Evolutionary conservation across 2,888 invertebrate genomes (phyloP), one percentile per base, ranked within the genome.

Genomic region (Notocelia uddmanniana): DNA sequence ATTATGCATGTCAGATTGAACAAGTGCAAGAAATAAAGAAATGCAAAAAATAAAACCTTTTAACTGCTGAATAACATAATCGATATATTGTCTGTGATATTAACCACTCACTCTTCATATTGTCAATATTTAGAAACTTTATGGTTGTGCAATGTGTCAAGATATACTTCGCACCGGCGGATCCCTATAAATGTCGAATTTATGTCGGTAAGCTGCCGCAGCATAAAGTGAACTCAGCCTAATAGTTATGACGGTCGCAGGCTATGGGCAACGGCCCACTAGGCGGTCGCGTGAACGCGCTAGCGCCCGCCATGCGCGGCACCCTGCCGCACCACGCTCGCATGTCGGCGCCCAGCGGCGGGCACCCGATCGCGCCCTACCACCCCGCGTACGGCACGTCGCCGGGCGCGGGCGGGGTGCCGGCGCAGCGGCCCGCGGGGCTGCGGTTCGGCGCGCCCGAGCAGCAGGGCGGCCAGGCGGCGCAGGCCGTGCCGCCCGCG

Each of bases 181-280:
- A n/a, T n/a, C n/a, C n/a, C n/a, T n/a, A n/a, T n/a, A n/a, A n/a
- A n/a, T n/a, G n/a, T n/a, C n/a, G n/a, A n/a, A n/a, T n/a, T n/a
- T n/a, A n/a, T n/a, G n/a, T n/a, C 31, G 31, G 5, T 31, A 31
- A 31, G 31, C 8, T 9, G 31, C 8, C 31, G 31, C 31, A 9
- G 3, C 8, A 6, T 31, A 31, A 31, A 31, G 31, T 31, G 8
- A 31, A 31, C 31, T 31, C 31, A 6, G 8, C 31, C 31, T 57
- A 10, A 57, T 10, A n/a, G 26, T n/a, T 10, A n/a, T 0, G 31
- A n/a, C n/a, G 9, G 15, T 3, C 15, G 13, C 34, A 95, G 92
- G 94, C 94, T 71, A 95, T 97, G 95, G 97, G 96, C 85, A 97
- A 97, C 85, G 97, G 97, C 0, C 97, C 97, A 0, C 94, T 97